A percentile compares a stretch with the other conserved stretches of the same genome.
phyloP scores from a whole-genome alignment of 2,113 vertebrate genomes.

The Rousettus leschenaultii region DNA sequence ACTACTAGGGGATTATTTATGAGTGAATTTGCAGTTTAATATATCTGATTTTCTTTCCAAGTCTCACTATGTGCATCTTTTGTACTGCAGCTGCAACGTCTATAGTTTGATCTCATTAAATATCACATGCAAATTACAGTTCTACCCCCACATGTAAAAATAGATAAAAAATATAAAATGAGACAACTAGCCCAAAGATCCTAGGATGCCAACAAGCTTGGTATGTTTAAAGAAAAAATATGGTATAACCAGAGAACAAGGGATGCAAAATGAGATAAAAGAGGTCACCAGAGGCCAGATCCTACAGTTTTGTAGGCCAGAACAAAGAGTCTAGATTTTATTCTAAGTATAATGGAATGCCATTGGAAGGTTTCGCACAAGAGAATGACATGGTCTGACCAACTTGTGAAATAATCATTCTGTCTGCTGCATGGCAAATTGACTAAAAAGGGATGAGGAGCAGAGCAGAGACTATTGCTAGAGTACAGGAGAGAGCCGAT shows the following conservation, averaged over 20 bases:
- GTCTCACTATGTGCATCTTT: slow-evolving; percentile 41
- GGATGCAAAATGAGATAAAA: not conserved
- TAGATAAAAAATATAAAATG: not conserved
- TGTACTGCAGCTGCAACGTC: not conserved
- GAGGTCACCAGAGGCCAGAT: not conserved
- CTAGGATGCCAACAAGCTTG: not conserved
- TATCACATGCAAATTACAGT: not conserved
- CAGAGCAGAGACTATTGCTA: not conserved
- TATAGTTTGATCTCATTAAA: not conserved
- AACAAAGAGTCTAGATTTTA: not conserved
- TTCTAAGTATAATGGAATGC: not conserved
- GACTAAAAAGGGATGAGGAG: not conserved
- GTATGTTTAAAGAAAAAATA: not conserved
- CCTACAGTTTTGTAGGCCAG: not conserved
- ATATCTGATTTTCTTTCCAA: slow-evolving; percentile 46
- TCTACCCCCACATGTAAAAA: not conserved
- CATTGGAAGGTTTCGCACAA: not conserved
- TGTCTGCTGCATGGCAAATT: not conserved
- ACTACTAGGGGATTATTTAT: slow-evolving; percentile 50
- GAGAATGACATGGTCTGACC: not conserved
- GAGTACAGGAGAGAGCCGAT: not conserved
- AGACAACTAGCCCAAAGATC: not conserved
- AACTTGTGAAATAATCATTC: not conserved
- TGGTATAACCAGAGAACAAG: not conserved
- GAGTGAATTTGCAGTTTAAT: slow-evolving; percentile 49